phyloP scores from a whole-genome alignment of 2,888 invertebrate genomes.

The Lasioglossum calceatum region DNA sequence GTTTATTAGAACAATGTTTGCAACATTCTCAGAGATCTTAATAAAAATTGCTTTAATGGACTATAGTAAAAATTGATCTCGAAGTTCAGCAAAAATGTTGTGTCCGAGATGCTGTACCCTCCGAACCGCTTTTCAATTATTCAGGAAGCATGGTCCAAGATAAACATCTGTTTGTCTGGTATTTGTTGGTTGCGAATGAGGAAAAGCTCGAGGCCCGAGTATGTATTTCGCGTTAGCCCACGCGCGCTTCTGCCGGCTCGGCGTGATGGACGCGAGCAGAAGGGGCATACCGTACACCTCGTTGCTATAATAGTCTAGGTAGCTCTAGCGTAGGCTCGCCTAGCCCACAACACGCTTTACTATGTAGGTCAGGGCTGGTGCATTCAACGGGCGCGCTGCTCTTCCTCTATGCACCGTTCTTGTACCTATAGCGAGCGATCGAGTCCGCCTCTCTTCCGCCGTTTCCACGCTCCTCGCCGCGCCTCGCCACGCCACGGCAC shows the following conservation, averaged over 20 bases:
- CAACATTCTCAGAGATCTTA: not conserved
- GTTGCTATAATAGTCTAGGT: conserved; percentile 76
- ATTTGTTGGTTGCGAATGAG: not conserved
- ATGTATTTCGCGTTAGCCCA: conserved; percentile 44
- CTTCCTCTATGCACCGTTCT: conserved; percentile 80
- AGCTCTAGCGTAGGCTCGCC: conserved; percentile 79
- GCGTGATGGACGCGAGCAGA: conserved; percentile 45
- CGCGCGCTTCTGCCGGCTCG: conserved; percentile 48
- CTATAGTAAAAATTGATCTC: not conserved
- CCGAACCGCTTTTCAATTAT: not conserved
- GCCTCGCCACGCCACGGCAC: conserved; percentile 1
- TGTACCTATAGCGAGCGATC: conserved; percentile 64
- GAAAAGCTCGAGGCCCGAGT: not conserved
- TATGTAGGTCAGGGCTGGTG: conserved; percentile 84
- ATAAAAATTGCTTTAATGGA: too few relatives aligned
- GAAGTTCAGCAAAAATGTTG: not conserved
- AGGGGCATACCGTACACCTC: conserved; percentile 63
- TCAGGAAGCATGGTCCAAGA: not conserved
- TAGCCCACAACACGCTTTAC: conserved; percentile 83
- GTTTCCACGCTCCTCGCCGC: conserved; percentile 23
- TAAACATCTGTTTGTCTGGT: not conserved
- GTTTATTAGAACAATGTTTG: not conserved
- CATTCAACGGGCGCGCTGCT: conserved; percentile 82
- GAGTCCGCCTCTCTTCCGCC: conserved; percentile 46
- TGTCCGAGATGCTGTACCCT: not conserved